Percentiles rank a stretch among this genome's conserved stretches.
These are phyloP conservation scores for Calosoma granatense DNA, from an alignment of 1,140 invertebrate genomes.

Conservation along the genomic window DNA sequence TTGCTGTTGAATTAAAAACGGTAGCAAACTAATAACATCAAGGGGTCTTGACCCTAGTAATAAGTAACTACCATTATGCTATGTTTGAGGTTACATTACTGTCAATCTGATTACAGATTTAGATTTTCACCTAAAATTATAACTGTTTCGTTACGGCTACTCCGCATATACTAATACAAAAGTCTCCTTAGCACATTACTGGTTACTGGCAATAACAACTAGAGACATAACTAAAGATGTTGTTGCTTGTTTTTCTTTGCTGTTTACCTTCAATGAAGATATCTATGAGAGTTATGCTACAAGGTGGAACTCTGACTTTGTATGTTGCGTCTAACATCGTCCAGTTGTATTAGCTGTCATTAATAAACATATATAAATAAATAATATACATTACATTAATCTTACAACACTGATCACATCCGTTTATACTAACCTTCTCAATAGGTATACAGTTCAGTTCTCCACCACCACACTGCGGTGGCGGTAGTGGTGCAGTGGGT, in stretches of 20 bases:
- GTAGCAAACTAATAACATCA: conserved; percentile 2
- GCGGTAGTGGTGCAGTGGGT: conserved; percentile 33
- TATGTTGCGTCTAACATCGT: conserved; percentile 40
- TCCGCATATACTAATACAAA: not conserved
- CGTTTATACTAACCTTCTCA: conserved; percentile 44
- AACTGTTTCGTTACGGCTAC: not conserved
- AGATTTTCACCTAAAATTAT: not conserved
- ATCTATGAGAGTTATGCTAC: conserved; percentile 15
- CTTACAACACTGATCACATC: not conserved
- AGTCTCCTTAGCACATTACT: not conserved
- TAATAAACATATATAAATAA: conserved; percentile 14
- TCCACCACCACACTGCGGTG: conserved; percentile 57
- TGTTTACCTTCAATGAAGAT: not conserved
- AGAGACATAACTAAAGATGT: not conserved
- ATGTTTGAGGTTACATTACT: not conserved
- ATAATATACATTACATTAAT: conserved; percentile 8
- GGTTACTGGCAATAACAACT: conserved; percentile 5
- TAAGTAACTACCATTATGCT: not conserved
- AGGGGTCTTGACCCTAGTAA: not conserved
- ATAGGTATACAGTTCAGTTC: conserved; percentile 73
- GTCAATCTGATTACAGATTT: not conserved
- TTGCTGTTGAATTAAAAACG: conserved; percentile 1
- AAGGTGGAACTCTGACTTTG: conserved; percentile 24
- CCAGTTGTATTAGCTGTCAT: conserved; percentile 50
- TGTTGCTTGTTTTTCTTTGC: too few species aligned